These are phyloP conservation scores for Ferrisia virgata DNA, from an alignment of 2,888 invertebrate genomes.

Conservation along the genomic window DNA sequence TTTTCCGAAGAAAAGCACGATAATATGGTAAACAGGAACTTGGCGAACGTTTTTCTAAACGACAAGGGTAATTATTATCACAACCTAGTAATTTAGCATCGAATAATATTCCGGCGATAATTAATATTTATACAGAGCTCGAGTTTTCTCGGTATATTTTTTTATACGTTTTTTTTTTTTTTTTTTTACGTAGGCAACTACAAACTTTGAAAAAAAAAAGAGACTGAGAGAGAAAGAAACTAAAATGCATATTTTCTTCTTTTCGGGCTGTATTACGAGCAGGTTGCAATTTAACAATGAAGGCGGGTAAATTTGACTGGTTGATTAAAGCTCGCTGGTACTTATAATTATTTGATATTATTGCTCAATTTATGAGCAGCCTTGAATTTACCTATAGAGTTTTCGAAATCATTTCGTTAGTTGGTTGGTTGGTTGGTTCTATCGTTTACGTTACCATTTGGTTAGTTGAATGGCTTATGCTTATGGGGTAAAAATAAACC, in stretches of 20 bases:
- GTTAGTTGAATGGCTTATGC: neutral
- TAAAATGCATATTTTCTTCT: neutral
- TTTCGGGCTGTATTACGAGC: neutral
- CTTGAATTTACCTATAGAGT: neutral
- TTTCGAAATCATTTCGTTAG: neutral
- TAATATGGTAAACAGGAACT: neutral
- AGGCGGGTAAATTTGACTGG: slow-evolving; percentile 4
- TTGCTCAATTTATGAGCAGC: neutral
- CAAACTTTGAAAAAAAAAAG: no score
- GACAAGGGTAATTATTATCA: neutral
- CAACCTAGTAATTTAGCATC: neutral
- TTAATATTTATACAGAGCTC: neutral
- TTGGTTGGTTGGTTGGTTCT: no score
- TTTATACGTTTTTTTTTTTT: neutral
- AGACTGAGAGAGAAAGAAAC: no score
- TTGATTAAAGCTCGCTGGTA: neutral
- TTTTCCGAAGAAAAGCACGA: neutral
- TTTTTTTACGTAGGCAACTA: no score
- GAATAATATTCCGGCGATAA: slow-evolving; percentile 9
- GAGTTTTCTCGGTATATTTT: neutral
- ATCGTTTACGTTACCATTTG: no score
- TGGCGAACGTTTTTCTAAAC: neutral
- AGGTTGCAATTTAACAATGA: neutral
- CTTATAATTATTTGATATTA: slow-evolving; percentile 1
- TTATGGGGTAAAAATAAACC: neutral